Evolutionary conservation across 2,888 invertebrate genomes (phyloP), one percentile per base, ranked within the genome.

Genomic region (Dichetophora obliterata): DNA sequence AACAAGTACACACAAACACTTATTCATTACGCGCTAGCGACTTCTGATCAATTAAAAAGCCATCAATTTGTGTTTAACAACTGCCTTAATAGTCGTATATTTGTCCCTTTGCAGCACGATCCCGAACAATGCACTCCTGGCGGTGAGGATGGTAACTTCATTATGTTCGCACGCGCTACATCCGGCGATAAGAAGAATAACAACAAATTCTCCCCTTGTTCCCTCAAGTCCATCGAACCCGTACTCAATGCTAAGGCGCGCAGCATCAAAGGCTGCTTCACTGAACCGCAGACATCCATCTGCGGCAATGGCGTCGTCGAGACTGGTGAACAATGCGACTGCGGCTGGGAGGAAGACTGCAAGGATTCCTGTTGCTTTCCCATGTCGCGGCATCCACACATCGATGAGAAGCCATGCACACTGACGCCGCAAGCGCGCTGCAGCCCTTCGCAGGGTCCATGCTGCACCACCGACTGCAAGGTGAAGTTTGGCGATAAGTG

Each of bases 271-370:
- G 98, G 98, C 77, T 98, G 98, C 90, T 98, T 98, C 87, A 96
- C 96, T 84, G 98, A 97, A 87, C 95, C 96, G 22, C 96, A 97
- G 89, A 94, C 94, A 76, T 95, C 98, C 0, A 96, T 99, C 86
- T 99, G 99, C 90, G 99, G 99, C 74, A 99, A 99, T 90, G 97
- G 98, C 59, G 98, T 99, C 43, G 97, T 97, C 65, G 99, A 99
- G 88, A 94, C 94, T 66, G 98, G 96, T 22, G 99, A 99, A 90
- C 95, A 99, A 89, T 99, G 99, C 89, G 99, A 99, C 90, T 99
- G 99, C 89, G 99, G 99, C 76, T 98, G 97, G 97, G 96, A 96
- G 84, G 96, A 97, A 85, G 98, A 98, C 88, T 99, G 99, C 89
- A 93, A 94, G 76, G 98, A 97, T 89, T 92, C 93, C 66, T 99